A percentile compares a stretch with the other conserved stretches of the same genome.
Evolutionary conservation across 2,888 invertebrate genomes (phyloP).

Genomic region (Linnaemya tessellans): DNA sequence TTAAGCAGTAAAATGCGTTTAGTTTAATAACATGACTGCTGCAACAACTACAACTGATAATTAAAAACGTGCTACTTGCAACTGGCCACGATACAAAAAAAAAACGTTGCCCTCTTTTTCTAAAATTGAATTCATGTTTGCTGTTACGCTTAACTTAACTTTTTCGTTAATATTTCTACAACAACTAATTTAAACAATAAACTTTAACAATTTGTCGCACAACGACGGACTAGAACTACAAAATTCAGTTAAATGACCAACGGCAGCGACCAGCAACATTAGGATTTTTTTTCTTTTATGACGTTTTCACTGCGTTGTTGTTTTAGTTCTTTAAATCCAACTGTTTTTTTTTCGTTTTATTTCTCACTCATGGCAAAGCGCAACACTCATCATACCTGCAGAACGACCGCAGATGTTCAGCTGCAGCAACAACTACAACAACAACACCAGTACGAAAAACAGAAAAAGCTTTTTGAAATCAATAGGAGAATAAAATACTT

Average conservation of each 20-base stretch:
- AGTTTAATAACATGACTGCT: conserved; percentile 10
- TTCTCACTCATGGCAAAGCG: background rate
- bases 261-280: conserved; percentile 5
- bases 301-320: conserved; percentile 16
- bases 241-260: conserved; percentile 35
- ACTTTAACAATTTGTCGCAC: conserved; percentile 60
- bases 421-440: background rate
- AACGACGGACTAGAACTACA: conserved; percentile 18
- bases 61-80: conserved; percentile 46
- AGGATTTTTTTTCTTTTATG: conserved; percentile 32
- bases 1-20: conserved; percentile 39
- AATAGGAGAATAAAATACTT: conserved; percentile 42
- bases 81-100: conserved; percentile 23
- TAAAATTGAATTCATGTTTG: conserved; percentile 37
- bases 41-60: conserved; percentile 32
- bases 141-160: conserved; percentile 53
- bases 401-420: conserved; percentile 28
- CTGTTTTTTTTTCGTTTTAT: background rate
- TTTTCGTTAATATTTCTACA: conserved; percentile 44
- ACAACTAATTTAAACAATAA: conserved; percentile 22
- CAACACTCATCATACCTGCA: conserved; percentile 5
- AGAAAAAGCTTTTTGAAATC: conserved; percentile 46
- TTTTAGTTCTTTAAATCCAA: conserved; percentile 11
- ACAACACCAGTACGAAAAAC: background rate
- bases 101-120: conserved; percentile 31